Evolutionary conservation across 2,797 vertebrate species (phyloP), one percentile per base, ranked within the genome.

Genomic region (Bothrops alternatus): DNA sequence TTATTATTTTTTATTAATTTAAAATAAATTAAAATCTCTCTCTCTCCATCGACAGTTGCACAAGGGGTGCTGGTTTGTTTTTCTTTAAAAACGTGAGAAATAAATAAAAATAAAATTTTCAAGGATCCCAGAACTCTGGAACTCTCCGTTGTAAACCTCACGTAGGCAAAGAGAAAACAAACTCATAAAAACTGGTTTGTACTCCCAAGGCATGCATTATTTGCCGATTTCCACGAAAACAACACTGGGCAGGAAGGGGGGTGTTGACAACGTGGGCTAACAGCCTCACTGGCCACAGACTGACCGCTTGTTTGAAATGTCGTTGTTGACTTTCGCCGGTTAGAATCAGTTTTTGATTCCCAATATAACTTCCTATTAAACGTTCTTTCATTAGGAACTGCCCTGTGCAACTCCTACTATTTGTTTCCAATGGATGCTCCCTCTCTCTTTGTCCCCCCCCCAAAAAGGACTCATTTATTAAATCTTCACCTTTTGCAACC

Each of bases 331-430:
- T 94, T 93, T 95, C 95, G 96, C 93, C 93, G 90, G 93, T 94
- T 95, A 95, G 95, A 96, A 93, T 96, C 97, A 96, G 95, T 91
- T 96, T 96, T 97, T 95, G 1, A 78, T 96, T 96, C 96, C 96
- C 96, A 96, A 96, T 96, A 96, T 96, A 96, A 96, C 95, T 94
- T 96, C 96, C 96, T 97, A 96, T 96, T 96, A 96, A 93, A 94
- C 88, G 93, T 92, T 88, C 87, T 95, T 95, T 96, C 96, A 95
- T 95, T 95, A 94, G 96, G 94, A 96, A 96, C 96, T 96, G 96
- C 95, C 96, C 95, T 92, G 96, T 97, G 93, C 93, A 96, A 95
- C 96, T 96, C 69, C 94, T 97, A 85, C 94, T 96, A 88, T 93
- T 93, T 93, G 94, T 92, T 93, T 96, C 94, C 94, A 96, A 96